Percentiles rank a stretch among this genome's conserved stretches.
phyloP scores from a whole-genome alignment of 2,113 vertebrate species.

The Entelurus aequoreus region DNA sequence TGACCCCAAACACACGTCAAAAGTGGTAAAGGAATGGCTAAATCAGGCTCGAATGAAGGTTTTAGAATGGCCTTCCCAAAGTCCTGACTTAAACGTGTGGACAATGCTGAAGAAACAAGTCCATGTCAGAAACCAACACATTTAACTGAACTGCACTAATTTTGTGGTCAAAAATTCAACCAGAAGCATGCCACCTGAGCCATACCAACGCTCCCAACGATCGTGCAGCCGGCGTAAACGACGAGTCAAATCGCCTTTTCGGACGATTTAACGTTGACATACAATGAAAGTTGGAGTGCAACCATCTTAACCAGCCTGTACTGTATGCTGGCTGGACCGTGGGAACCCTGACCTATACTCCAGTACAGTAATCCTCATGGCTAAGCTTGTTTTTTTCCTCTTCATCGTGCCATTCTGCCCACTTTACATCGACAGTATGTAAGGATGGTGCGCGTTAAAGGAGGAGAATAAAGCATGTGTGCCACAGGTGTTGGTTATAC shows the following conservation, averaged over 20 bases:
- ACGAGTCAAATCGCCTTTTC: neutral
- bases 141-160: no score
- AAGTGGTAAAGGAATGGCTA: no score
- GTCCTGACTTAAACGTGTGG: no score
- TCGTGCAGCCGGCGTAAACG: neutral
- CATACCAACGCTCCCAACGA: neutral
- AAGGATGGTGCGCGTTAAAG: no score
- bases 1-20: no score
- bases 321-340: neutral
- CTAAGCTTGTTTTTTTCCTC: constrained; percentile 27
- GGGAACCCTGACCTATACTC: constrained; percentile 14
- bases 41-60: no score
- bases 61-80: no score
- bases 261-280: neutral
- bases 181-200: no score
- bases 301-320: neutral
- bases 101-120: no score
- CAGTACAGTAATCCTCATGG: constrained; percentile 15
- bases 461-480: constrained; percentile 1
- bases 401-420: constrained; percentile 10
- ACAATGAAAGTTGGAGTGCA: neutral
- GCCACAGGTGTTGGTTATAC: constrained; percentile 68
- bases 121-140: no score
- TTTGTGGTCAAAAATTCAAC: no score
- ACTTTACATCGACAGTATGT: constrained; percentile 20